phyloP scores from a whole-genome alignment of 1,140 invertebrate genomes.

The Euwallacea fornicatus region DNA sequence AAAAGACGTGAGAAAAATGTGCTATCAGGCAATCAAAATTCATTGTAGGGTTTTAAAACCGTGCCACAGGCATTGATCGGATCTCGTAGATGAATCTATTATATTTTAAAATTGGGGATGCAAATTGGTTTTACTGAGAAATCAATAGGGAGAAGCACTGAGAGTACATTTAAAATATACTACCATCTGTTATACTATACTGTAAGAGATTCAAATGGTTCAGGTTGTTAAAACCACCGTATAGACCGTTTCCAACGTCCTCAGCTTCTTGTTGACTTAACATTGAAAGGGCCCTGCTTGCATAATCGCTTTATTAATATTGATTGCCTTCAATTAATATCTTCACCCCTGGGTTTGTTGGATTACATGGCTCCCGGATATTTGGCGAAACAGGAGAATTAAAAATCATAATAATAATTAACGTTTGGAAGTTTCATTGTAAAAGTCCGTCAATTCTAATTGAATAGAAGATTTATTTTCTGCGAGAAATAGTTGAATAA shows the following conservation, averaged over 20 bases:
- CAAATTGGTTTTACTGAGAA: slow-evolving; percentile 8
- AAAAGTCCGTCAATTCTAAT: no score
- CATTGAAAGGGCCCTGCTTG: slow-evolving; percentile 23
- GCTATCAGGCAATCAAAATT: slow-evolving; percentile 50
- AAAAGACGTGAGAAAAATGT: slow-evolving; percentile 44
- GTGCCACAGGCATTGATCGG: slow-evolving; percentile 10
- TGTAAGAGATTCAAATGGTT: no score
- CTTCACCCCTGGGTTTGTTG: slow-evolving; percentile 38
- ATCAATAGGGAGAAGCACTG: no score
- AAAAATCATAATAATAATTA: slow-evolving; percentile 10
- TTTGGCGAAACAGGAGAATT: slow-evolving; percentile 7
- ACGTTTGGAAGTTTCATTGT: slow-evolving; percentile 2
- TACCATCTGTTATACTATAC: no score
- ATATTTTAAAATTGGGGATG: slow-evolving; percentile 21
- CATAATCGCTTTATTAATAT: slow-evolving; percentile 48
- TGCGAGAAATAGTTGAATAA: not conserved
- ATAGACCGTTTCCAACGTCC: not conserved
- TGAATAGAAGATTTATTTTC: no score
- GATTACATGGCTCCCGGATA: slow-evolving; percentile 25
- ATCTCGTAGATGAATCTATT: slow-evolving; percentile 18
- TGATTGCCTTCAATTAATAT: slow-evolving; percentile 49
- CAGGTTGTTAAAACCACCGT: no score
- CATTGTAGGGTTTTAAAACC: slow-evolving; percentile 51
- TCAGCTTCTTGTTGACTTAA: slow-evolving; percentile 24
- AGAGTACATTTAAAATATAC: no score